phyloP scores from a whole-genome alignment of 2,113 vertebrate species.

The Baryphthengus martii region DNA sequence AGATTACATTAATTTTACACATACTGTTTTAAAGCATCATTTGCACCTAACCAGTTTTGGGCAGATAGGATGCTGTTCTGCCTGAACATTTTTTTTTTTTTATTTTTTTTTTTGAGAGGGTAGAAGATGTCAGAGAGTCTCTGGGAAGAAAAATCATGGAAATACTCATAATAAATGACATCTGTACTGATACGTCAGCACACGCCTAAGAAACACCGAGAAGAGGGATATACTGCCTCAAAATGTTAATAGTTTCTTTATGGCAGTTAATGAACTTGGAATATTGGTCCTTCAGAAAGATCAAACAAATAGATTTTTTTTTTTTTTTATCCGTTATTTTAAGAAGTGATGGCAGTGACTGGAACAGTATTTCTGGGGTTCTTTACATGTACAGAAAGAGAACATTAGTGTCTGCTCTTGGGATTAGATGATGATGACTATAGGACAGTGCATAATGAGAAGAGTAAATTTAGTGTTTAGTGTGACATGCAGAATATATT shows the following conservation, averaged over 20 bases:
- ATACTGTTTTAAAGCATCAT: neutral
- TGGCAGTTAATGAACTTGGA: neutral
- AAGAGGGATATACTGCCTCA: neutral
- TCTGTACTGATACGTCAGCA: neutral
- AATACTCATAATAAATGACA: neutral
- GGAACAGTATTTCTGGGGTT: neutral
- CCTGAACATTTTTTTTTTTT: too few species aligned
- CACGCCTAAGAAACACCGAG: neutral
- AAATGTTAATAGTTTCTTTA: neutral
- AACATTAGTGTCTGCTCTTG: neutral
- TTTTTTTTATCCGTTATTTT: neutral
- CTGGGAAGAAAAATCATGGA: neutral
- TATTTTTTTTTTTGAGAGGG: neutral
- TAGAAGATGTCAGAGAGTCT: neutral
- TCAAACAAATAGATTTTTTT: too few species aligned
- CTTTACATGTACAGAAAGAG: neutral
- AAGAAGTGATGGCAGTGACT: neutral
- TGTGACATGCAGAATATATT: neutral
- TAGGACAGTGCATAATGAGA: neutral
- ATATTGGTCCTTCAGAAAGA: neutral
- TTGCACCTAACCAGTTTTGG: neutral
- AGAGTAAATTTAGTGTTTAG: neutral
- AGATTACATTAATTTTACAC: neutral
- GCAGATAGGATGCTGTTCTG: neutral
- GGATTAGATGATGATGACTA: neutral